Base-by-base conservation (phyloP, 2,888 invertebrate genomes). In the Smittia sp. region DNA sequence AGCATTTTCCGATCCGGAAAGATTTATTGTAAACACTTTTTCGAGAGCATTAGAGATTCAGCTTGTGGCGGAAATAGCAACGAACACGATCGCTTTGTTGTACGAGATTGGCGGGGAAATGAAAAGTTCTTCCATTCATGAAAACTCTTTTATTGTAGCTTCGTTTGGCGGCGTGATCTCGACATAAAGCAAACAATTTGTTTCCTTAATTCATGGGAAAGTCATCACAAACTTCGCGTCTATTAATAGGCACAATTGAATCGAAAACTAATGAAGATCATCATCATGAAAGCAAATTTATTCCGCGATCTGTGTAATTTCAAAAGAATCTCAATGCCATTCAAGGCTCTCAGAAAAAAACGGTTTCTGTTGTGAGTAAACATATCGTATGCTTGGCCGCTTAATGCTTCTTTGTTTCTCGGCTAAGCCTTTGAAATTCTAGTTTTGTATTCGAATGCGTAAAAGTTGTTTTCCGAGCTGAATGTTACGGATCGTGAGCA, bases 261-360 rank as follows among this genome's bases (percentile, higher is more conserved):
- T 63, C n/a, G 25, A 63, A 63, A 63, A 63, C 13, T 27, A 63
- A 63, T 63, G 20, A 63, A 63, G 20, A 63, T 18, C 9, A 22
- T 13, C 11, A 52, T 27, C 18, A 22, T 22, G 25, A 13, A 63
- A 63, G 25, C 22, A 13, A 13, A 63, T 27, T 63, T 63, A 27
- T 27, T 63, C 25, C n/a, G n/a, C 63, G 27, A 63, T 27, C 63
- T 27, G 63, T 63, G 63, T 27, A 63, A 25, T 25, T 63, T 63
- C 6, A 63, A 24, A 63, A 15, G 72, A 72, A 62, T 62, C 38
- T 72, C 72, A 72, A 72, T 72, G 72, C 72, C 72, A 72, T 38
- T 72, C 58, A 72, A 72, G 72, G 72, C 25, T 54, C 27, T 18
- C 52, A 54, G 32, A 13, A 24, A 69, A 62, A 72, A 58, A 62